A percentile compares a stretch with the other conserved stretches of the same genome.
Evolutionary conservation across 2,113 vertebrate genomes (phyloP).

Genomic region (Eonycteris spelaea): DNA sequence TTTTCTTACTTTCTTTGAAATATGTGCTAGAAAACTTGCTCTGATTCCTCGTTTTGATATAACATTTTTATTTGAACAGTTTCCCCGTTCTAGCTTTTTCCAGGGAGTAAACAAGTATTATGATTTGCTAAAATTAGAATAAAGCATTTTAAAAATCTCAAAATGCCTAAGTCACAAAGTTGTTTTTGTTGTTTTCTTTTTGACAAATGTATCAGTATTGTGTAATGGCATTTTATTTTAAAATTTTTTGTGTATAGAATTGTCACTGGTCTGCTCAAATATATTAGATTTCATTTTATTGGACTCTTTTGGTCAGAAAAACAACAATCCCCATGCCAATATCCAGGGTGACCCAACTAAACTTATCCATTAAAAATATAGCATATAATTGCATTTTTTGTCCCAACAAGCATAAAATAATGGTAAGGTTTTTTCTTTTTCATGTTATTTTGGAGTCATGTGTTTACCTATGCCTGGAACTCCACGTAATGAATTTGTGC

Average conservation of each 20-base stretch:
- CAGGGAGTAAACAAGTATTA: neutral
- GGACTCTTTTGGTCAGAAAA: neutral
- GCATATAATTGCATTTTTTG: neutral
- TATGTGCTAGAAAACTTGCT: constrained; percentile 67
- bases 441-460: neutral
- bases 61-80: constrained; percentile 66
- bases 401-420: neutral
- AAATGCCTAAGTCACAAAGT: neutral
- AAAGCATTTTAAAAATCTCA: constrained; percentile 26
- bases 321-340: neutral
- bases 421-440: neutral
- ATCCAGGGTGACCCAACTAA: neutral
- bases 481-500: neutral
- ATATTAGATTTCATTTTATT: neutral
- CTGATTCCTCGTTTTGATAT: constrained; percentile 64
- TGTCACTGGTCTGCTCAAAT: neutral
- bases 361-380: neutral
- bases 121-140: constrained; percentile 53
- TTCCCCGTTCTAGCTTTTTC: constrained; percentile 49
- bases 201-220: neutral
- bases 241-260: neutral
- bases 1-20: constrained; percentile 78
- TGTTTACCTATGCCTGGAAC: neutral
- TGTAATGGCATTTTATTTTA: constrained; percentile 10
- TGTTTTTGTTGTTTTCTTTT: constrained; percentile 28